phyloP scores from a whole-genome alignment of 2,113 vertebrate genomes.

The Micronycteris hirsuta region DNA sequence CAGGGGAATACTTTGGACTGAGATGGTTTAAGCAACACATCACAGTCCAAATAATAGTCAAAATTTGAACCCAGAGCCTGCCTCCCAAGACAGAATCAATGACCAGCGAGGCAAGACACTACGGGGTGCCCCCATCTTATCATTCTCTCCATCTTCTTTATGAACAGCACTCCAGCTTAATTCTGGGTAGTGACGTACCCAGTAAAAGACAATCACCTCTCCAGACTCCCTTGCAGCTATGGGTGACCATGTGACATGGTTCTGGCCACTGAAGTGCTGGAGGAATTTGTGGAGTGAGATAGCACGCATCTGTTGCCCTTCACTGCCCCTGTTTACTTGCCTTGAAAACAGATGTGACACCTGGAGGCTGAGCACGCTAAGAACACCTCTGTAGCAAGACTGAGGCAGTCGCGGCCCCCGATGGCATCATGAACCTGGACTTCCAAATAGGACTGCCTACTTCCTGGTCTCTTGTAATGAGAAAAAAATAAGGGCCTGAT shows the following conservation, averaged over 20 bases:
- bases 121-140: background rate
- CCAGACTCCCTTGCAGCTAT: background rate
- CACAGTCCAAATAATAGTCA: background rate
- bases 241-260: too few relatives aligned
- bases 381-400: background rate
- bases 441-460: background rate
- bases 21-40: background rate
- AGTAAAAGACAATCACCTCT: background rate
- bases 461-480: background rate
- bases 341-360: background rate
- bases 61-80: background rate
- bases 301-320: background rate
- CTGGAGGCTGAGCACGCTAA: background rate
- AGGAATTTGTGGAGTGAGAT: background rate
- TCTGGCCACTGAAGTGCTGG: background rate
- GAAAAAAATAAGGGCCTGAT: background rate
- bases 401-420: rapidly evolving
- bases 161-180: background rate
- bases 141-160: background rate
- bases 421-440: rapidly evolving
- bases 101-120: background rate
- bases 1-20: background rate
- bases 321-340: background rate
- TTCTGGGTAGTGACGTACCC: background rate
- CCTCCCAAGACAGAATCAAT: background rate